A percentile compares a stretch with the other conserved stretches of the same genome.
These are phyloP conservation scores for Oreochromis aureus DNA, from an alignment of 2,113 vertebrate genomes.

Conservation along the genomic window DNA sequence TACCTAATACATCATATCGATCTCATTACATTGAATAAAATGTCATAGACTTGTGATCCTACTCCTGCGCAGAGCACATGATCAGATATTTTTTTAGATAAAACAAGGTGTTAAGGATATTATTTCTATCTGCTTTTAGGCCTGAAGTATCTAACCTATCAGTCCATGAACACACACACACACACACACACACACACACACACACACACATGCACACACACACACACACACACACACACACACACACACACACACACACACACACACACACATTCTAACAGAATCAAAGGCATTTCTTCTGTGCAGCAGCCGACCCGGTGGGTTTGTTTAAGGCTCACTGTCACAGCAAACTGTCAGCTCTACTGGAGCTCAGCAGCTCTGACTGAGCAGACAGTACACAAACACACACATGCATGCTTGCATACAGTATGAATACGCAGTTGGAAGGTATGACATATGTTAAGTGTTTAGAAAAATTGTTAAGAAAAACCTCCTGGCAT, in stretches of 20 bases:
- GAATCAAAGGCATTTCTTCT: slow-evolving; percentile 71
- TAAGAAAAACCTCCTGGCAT: neutral
- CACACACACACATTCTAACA: slow-evolving; percentile 5
- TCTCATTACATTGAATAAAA: neutral
- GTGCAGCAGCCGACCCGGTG: slow-evolving; percentile 47
- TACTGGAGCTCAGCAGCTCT: slow-evolving; percentile 41
- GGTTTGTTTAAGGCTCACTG: slow-evolving; percentile 65
- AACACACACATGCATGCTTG: neutral
- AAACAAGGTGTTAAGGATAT: neutral
- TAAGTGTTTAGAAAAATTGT: neutral
- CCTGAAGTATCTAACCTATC: slow-evolving; percentile 39
- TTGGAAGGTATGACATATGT: neutral
- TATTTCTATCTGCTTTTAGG: slow-evolving; percentile 18
- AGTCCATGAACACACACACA: neutral
- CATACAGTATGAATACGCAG: neutral
- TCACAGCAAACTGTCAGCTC: slow-evolving; percentile 71
- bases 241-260: neutral
- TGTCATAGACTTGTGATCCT: neutral
- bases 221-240: neutral
- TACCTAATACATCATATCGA: neutral
- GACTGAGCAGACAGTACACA: neutral
- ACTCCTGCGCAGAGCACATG: neutral
- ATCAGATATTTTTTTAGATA: neutral
- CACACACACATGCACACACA: neutral
- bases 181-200: neutral